Percentiles rank a stretch among this genome's conserved stretches.
phyloP scores from a whole-genome alignment of 2,888 invertebrate species.

The Pseudococcus longispinus region DNA sequence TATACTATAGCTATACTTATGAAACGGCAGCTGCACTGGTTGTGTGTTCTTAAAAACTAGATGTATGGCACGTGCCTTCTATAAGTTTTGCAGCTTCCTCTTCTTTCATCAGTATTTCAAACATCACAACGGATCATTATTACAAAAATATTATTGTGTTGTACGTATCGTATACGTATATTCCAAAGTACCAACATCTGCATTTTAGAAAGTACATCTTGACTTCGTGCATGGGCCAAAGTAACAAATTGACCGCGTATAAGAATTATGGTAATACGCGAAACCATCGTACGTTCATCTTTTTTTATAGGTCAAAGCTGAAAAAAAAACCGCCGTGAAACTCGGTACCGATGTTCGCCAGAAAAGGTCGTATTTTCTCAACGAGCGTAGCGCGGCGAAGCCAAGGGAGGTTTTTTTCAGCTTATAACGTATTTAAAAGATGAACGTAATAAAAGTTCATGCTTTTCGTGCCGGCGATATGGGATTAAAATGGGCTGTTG shows the following conservation, averaged over 20 bases:
- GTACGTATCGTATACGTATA: background rate
- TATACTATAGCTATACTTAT: background rate
- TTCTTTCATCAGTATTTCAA: conserved; percentile 38
- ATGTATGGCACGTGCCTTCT: conserved; percentile 44
- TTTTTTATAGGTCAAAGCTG: background rate
- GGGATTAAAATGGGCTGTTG: conserved; percentile 47
- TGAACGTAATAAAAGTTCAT: conserved; percentile 26
- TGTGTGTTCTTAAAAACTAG: conserved; percentile 28
- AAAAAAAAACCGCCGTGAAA: background rate
- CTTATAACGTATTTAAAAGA: conserved; percentile 8
- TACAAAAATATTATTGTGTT: conserved; percentile 34
- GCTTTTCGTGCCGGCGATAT: background rate
- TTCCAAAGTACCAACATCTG: background rate
- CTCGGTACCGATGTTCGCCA: background rate
- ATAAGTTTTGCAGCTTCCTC: conserved; percentile 26
- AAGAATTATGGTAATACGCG: conserved; percentile 17
- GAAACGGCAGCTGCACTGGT: conserved; percentile 41
- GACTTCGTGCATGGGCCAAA: background rate
- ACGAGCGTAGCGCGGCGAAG: background rate
- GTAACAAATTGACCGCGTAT: background rate
- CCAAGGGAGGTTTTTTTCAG: background rate
- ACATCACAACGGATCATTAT: conserved; percentile 37
- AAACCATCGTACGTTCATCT: background rate
- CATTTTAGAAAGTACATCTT: conserved; percentile 40
- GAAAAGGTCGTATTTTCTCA: background rate